These are phyloP conservation scores for Colaptes auratus DNA, from an alignment of 2,113 vertebrate species.

Conservation along the genomic window DNA sequence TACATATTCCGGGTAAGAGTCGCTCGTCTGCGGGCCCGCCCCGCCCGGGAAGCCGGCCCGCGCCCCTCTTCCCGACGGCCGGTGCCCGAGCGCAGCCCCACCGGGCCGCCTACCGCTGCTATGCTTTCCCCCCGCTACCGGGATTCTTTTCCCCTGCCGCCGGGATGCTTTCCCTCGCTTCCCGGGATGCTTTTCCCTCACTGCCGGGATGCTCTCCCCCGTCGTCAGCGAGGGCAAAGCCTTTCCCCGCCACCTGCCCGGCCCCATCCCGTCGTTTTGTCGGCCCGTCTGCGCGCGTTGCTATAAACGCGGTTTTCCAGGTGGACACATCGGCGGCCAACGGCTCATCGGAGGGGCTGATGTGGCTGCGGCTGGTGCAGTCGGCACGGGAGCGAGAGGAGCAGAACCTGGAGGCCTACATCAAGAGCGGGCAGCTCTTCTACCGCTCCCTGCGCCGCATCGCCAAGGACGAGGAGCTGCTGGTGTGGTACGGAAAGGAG, in stretches of 20 bases:
- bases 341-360: conserved; percentile 91
- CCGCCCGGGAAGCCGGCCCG: background rate
- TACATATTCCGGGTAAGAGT: conserved; percentile 93
- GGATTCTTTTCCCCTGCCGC: too few relatives aligned
- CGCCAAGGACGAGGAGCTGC: conserved; percentile 94
- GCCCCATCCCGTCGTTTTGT: background rate
- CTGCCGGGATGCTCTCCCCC: background rate
- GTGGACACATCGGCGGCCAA: conserved; percentile 96
- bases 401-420: conserved; percentile 97
- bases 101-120: background rate
- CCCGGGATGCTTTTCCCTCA: too few relatives aligned
- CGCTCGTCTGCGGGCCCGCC: too few relatives aligned
- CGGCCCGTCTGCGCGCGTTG: background rate
- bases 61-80: background rate
- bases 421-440: conserved; percentile 96
- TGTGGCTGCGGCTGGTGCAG: conserved; percentile 96
- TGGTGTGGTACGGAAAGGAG: conserved; percentile 98
- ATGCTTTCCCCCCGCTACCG: too few relatives aligned
- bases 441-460: conserved; percentile 95
- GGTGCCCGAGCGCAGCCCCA: background rate
- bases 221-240: background rate
- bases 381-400: conserved; percentile 93
- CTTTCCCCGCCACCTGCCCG: background rate
- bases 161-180: too few relatives aligned
- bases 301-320: conserved; percentile 63